Conservation (phyloP, 92 coral and sea anemone species). For the Palythoa grandis region DNA sequence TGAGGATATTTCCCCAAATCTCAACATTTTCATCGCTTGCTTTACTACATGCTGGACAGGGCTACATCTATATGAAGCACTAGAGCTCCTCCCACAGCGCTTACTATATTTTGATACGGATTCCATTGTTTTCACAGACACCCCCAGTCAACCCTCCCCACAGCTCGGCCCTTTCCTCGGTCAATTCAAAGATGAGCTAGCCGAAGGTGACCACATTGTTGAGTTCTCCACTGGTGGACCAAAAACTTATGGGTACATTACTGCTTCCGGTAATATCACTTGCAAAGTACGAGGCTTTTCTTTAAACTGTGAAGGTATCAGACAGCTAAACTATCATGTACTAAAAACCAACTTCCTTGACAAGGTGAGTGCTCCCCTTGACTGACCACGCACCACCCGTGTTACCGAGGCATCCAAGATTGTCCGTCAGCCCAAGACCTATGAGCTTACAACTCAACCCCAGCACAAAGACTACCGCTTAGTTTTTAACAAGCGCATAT, state of each 20-base stretch:
- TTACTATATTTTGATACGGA: neutral
- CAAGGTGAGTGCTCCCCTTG: constrained; percentile 3
- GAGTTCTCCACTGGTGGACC: neutral
- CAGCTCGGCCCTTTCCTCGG: neutral
- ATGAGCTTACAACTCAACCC: constrained; percentile 6
- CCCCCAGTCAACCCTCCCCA: neutral
- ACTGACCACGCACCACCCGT: neutral
- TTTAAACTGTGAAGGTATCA: neutral
- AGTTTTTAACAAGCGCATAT: neutral
- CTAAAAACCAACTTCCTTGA: neutral
- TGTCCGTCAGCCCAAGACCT: neutral
- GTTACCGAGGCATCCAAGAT: neutral
- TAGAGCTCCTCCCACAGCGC: neutral
- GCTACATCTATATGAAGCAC: neutral
- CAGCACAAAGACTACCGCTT: neutral
- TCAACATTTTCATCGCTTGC: constrained; percentile 8
- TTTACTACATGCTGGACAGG: constrained; percentile 9
- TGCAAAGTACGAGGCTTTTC: neutral
- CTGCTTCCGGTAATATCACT: neutral
- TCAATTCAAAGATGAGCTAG: neutral
- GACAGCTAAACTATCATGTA: neutral
- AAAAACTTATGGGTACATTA: neutral
- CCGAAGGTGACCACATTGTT: neutral
- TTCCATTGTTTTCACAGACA: neutral
- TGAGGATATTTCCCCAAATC: neutral